Evolutionary conservation across 2,113 vertebrate genomes (phyloP), one percentile per base, ranked within the genome.

Genomic region (Datnioides undecimradiatus): DNA sequence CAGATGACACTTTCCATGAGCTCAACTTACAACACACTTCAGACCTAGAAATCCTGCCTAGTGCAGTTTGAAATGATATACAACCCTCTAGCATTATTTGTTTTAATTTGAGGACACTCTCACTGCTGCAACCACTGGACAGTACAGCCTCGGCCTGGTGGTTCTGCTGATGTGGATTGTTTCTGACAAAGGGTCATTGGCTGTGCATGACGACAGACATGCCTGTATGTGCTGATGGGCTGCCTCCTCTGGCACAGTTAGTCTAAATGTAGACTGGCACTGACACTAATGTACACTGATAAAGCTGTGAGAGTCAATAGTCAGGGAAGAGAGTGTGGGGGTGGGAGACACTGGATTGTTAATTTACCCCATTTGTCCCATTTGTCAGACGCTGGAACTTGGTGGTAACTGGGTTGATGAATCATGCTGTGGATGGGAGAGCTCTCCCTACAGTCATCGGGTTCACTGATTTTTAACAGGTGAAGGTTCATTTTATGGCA

Each of bases 201-300:
- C 49, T 80, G n/a, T 70, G 79, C 73, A 70, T 82, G 77, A 87
- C 63, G 70, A 80, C 76, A 76, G 76, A 45, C 81, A 69, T 63
- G 82, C 46, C 79, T 77, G 77, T 60, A 60, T 78, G 75, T 62
- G 74, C 73, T 82, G 88, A 90, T 79, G 86, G 77, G 65, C 81
- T 67, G 85, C 80, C 87, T 90, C 87, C 85, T 88, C 88, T 76
- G 72, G 80, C 88, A 81, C 79, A 55, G 72, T 87, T 73, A 73
- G 74, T 84, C 76, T 82, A 89, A 91, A 93, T 91, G 89, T 63
- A 90, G 89, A 91, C 81, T 90, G 90, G 90, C 91, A 87, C 80
- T 91, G 90, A 92, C 90, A 82, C 89, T 93, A 92, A 92, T 91
- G 87, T 89, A 91, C 90, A 88, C 90, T 87, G 89, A 92, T 92